Base-by-base conservation (phyloP, 2,888 invertebrate genomes). In the Dicranocentrus wangi region DNA sequence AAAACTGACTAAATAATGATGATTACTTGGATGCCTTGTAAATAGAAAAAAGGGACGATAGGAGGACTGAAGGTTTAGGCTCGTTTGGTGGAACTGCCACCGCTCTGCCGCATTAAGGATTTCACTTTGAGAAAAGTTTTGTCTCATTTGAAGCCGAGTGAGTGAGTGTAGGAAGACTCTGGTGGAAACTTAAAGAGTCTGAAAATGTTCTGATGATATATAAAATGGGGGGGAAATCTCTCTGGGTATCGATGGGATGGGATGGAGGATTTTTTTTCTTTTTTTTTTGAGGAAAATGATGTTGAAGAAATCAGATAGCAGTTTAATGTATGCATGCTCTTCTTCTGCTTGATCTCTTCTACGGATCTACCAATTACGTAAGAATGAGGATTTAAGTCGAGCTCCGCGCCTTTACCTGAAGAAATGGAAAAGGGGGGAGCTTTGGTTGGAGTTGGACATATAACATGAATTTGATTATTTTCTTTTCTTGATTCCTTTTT, bases 381-480 rank as follows among this genome's bases (percentile, higher is more conserved):
- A 63, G n/a, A 73, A 61, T 73, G 63, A 73, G 63, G 51, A 73
- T 53, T n/a, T 60, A 63, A 72, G 71, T 47, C 71, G 61, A 63
- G 63, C 72, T 73, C 61, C 72, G 63, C 32, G 53, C 63, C 63
- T 73, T 13, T 63, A 63, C 63, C 27, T 73, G 51, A 7, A 15
- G 61, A 73, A 42, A 63, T 51, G 39, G 27, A 53, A 51, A 27
- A 19, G 60, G n/a, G 55, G 42, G 27, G 21, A n/a, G 55, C 5
- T 5, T 8, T 60, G 15, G 19, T 23, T 55, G 27, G n/a, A n/a
- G n/a, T 63, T 73, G 17, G 42, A 42, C 55, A 58, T 55, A 39
- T 71, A 73, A 73, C 72, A 51, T 73, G 72, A 73, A 53, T 73
- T 63, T 73, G 61, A 73, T 73, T 73, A 72, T 61, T 55, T n/a